Evolutionary conservation across 2,797 vertebrate species (phyloP).

Genomic region (Brachymystax lenok): DNA sequence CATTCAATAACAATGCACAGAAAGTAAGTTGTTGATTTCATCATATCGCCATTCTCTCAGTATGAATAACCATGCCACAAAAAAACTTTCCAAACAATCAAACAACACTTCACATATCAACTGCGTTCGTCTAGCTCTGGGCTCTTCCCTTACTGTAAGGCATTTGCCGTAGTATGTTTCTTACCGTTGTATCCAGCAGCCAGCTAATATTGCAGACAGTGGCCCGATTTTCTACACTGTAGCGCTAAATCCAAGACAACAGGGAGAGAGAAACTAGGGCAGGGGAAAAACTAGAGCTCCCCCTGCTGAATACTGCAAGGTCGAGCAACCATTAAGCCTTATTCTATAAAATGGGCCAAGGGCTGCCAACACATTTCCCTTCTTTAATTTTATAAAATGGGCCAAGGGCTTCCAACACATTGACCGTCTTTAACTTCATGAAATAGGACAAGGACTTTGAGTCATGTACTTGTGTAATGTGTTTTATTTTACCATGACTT

Average conservation of each 20-base stretch:
- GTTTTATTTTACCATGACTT: not conserved
- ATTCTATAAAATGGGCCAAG: constrained; percentile 58
- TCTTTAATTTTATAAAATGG: constrained; percentile 59
- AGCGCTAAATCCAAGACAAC: constrained; percentile 52
- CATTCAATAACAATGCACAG: not conserved
- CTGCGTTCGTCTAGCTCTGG: not conserved
- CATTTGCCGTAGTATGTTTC: not conserved
- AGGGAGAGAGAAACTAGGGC: constrained; percentile 6
- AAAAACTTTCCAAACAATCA: not conserved
- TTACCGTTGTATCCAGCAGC: constrained; percentile 1
- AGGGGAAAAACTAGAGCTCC: constrained; percentile 52
- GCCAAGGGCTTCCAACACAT: constrained; percentile 37
- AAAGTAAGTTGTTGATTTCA: not conserved
- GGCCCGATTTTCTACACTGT: constrained; percentile 4
- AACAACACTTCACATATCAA: constrained; percentile 9
- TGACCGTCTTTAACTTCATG: constrained; percentile 33
- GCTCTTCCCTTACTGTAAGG: not conserved
- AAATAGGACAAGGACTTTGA: constrained; percentile 57
- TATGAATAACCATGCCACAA: not conserved
- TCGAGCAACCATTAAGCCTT: not conserved
- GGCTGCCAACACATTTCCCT: constrained; percentile 36
- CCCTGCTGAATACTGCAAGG: constrained; percentile 30
- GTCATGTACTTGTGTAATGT: not conserved
- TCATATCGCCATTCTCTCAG: not conserved
- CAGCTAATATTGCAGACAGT: not conserved